A percentile compares a stretch with the other conserved stretches of the same genome.
Conservation (phyloP, 2,113 vertebrate genomes). For the Riparia riparia region DNA sequence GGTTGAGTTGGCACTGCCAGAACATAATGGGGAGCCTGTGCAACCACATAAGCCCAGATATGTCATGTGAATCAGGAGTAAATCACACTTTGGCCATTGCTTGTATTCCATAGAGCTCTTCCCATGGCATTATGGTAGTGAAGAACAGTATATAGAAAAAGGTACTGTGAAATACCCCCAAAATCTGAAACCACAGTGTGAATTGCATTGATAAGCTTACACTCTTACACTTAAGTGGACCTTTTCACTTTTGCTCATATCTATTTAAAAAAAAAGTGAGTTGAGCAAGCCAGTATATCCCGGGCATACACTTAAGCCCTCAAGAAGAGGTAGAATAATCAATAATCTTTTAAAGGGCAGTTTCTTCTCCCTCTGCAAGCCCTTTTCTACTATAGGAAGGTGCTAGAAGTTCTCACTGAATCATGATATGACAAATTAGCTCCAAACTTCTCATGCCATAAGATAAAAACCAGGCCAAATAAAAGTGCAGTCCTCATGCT, state of each 20-base stretch:
- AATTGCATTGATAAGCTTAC: background rate
- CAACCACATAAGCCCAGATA: background rate
- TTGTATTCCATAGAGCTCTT: background rate
- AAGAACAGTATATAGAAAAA: background rate
- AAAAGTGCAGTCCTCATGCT: background rate
- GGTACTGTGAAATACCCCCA: background rate
- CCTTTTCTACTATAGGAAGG: background rate
- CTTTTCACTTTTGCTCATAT: background rate
- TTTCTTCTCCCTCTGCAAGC: background rate
- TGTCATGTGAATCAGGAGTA: background rate
- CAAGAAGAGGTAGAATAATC: background rate
- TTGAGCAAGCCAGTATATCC: background rate
- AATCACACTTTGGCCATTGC: background rate
- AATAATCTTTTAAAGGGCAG: background rate
- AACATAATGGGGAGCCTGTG: background rate
- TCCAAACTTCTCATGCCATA: background rate
- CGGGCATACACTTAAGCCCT: background rate
- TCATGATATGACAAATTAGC: background rate
- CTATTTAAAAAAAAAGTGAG: background rate
- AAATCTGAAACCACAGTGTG: background rate
- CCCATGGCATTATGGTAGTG: accelerated
- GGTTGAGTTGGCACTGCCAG: background rate
- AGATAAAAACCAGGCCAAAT: background rate
- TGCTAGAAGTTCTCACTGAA: background rate
- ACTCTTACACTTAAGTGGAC: background rate